Evolutionary conservation across 2,797 vertebrate genomes (phyloP).

Genomic region (Pteronotus mesoamericanus): DNA sequence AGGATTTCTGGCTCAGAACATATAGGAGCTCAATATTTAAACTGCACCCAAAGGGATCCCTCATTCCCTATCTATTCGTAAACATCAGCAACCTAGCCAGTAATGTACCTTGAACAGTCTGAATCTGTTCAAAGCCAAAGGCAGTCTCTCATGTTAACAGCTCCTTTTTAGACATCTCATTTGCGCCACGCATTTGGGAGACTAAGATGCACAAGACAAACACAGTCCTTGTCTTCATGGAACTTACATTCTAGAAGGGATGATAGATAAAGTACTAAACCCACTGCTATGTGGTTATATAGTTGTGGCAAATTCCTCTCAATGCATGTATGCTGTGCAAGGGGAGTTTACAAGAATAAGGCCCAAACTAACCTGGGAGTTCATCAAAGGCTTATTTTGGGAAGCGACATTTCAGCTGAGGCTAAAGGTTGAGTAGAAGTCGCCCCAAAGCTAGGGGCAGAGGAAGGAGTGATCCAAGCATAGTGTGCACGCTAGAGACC

Average conservation of each 20-base stretch:
- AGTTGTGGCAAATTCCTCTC: background rate
- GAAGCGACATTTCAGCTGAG: background rate
- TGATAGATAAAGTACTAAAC: background rate
- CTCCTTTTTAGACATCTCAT: background rate
- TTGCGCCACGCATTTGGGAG: background rate
- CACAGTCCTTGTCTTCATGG: background rate
- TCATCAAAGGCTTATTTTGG: background rate
- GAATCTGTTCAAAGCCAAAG: background rate
- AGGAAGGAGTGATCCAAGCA: background rate
- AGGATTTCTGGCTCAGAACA: background rate
- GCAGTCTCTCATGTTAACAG: background rate
- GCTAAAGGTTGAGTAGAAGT: background rate
- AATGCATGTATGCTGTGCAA: background rate
- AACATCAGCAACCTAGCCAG: background rate
- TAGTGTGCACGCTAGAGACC: fast-evolving
- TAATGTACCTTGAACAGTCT: background rate
- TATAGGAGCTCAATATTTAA: background rate
- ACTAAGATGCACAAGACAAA: background rate
- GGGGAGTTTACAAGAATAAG: background rate
- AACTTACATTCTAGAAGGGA: background rate
- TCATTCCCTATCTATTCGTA: background rate
- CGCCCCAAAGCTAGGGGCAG: background rate
- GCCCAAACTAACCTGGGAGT: background rate
- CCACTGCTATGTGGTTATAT: background rate
- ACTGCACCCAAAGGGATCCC: background rate